Base-by-base conservation (phyloP, 2,888 invertebrate species). In the Caenorhabditis angaria region DNA sequence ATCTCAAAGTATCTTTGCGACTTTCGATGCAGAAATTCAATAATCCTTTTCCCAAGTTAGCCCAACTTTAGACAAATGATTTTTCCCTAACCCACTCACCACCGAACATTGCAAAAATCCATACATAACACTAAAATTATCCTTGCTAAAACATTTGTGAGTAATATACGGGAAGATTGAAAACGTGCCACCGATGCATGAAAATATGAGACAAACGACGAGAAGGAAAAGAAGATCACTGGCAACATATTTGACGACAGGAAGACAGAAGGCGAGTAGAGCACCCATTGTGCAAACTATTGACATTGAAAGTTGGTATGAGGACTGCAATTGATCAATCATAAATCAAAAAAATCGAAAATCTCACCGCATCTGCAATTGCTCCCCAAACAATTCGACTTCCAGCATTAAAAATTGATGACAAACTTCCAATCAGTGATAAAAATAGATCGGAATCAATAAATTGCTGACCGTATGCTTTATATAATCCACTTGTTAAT, bases 381-480 rank as follows among this genome's bases (percentile, higher is more conserved):
- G 70, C 69, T 20, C 86, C 86, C 86, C 86, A 86, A 28, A 80
- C 57, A 10, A 86, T 74, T 25, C 85, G 76, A 58, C 83, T 82
- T 25, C 80, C 69, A 29, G 85, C 85, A 76, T 86, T 86, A 74
- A 78, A 78, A 18, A 79, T 76, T 0, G 85, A 82, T 1, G 84
- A 82, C 50, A 86, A 73, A 1, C 84, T 82, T 55, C 82, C 86
- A 22, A 86, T 77, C 5, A 84, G 70, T 22, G 85, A 84, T n/a
- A 86, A 69, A 58, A 85, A 86, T 35, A 83, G 78, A 67, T 86
- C 86, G 35, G 82, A 81, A 5, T 75, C 61, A 53, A 86, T 84
- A 73, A 86, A 86, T 27, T 81, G 81, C 56, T 84, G 83, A 41
- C 85, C 86, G 60, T 77, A 86, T 0, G 84, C 84, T 76, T 86